Conservation (phyloP, 1,140 invertebrate genomes). For the Whitmania pigra region DNA sequence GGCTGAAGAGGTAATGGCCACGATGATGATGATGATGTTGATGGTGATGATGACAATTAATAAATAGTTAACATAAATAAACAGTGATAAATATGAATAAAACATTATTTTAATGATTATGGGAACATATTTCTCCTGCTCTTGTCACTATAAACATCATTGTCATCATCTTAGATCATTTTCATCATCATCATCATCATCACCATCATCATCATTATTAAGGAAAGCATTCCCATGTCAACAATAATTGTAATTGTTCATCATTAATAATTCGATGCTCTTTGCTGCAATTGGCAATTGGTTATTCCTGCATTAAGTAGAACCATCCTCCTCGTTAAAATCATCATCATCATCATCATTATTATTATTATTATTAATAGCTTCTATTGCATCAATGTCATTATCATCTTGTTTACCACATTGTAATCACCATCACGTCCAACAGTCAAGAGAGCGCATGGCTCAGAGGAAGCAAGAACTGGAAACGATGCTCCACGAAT, state of each 20-base stretch:
- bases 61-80: background rate
- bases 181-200: background rate
- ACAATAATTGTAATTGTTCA: background rate
- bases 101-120: background rate
- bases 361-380: background rate
- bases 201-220: background rate
- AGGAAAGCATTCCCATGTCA: background rate
- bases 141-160: background rate
- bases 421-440: background rate
- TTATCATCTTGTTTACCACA: background rate
- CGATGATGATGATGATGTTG: background rate
- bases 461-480: conserved; percentile 79
- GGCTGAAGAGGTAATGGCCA: conserved; percentile 61
- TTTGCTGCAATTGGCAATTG: background rate
- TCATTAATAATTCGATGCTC: background rate
- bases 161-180: background rate
- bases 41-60: background rate
- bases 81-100: background rate
- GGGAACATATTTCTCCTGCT: background rate
- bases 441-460: conserved; percentile 32
- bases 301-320: background rate
- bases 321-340: background rate
- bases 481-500: conserved; percentile 89
- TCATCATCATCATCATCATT: background rate
- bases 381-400: too few species aligned